A percentile compares a stretch with the other conserved stretches of the same genome.
phyloP scores from a whole-genome alignment of 2,113 vertebrate species.

The Hepsetus odoe region DNA sequence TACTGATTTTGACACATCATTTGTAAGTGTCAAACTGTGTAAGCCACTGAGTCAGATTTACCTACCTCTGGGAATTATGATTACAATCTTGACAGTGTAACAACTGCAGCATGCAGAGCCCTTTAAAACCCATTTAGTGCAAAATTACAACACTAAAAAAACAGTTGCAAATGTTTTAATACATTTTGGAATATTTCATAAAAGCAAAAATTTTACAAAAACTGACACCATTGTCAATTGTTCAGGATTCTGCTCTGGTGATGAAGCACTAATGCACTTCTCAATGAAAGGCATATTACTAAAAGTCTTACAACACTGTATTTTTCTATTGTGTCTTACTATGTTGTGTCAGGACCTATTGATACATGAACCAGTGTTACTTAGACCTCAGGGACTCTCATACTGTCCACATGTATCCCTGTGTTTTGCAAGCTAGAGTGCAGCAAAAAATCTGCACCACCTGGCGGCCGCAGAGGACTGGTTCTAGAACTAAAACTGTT shows the following conservation, averaged over 20 bases:
- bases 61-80: constrained; percentile 22
- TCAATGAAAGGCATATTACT: constrained; percentile 22
- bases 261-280: neutral
- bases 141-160: neutral
- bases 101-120: constrained; percentile 3
- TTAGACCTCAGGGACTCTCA: too few relatives aligned
- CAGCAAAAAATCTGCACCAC: too few relatives aligned
- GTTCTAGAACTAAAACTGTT: constrained; percentile 13
- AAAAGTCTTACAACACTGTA: neutral
- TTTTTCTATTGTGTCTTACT: constrained; percentile 38
- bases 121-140: constrained; percentile 31
- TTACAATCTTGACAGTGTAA: constrained; percentile 7
- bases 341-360: neutral
- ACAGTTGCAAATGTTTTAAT: neutral
- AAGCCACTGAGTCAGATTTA: constrained; percentile 35
- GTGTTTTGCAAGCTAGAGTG: too few relatives aligned
- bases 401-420: too few relatives aligned
- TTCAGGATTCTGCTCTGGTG: neutral
- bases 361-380: too few relatives aligned
- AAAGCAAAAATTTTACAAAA: constrained; percentile 23
- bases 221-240: neutral
- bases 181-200: constrained; percentile 22
- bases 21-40: constrained; percentile 24
- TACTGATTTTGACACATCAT: too few relatives aligned
- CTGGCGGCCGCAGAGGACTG: too few relatives aligned